Conservation (phyloP, 2,113 vertebrate genomes). For the Sciurus niger region DNA sequence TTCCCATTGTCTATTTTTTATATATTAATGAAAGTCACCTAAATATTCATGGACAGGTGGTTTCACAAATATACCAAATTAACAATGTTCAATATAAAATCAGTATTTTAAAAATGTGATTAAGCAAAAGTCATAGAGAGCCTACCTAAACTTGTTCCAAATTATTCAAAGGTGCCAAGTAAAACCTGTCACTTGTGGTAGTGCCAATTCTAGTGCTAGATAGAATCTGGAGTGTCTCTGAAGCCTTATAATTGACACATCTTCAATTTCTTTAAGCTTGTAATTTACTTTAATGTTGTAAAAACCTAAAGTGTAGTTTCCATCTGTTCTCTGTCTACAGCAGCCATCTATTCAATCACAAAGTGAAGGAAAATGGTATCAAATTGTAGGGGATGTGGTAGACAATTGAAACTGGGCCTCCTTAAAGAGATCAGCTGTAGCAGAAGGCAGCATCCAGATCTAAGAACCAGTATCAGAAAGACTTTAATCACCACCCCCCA, state of each 20-base stretch:
- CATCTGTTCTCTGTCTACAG: background rate
- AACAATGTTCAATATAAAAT: constrained; percentile 22
- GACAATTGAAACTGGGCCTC: background rate
- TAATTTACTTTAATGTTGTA: background rate
- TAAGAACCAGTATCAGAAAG: background rate
- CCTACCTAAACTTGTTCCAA: background rate
- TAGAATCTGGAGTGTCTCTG: background rate
- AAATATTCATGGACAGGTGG: background rate
- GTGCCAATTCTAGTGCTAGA: background rate
- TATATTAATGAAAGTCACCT: background rate
- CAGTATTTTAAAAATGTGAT: background rate
- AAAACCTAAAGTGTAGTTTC: constrained; percentile 22
- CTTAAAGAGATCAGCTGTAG: background rate
- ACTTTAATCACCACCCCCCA: background rate
- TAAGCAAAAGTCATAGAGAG: background rate
- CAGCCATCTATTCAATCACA: background rate
- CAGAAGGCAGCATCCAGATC: background rate
- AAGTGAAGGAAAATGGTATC: background rate
- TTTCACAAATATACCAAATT: background rate
- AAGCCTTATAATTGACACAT: background rate
- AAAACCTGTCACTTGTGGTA: background rate
- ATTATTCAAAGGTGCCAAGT: background rate
- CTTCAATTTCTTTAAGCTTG: background rate
- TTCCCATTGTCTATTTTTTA: background rate
- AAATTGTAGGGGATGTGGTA: background rate